Evolutionary conservation across 1,140 invertebrate genomes (phyloP).

Genomic region (Tetraneura akinire): DNA sequence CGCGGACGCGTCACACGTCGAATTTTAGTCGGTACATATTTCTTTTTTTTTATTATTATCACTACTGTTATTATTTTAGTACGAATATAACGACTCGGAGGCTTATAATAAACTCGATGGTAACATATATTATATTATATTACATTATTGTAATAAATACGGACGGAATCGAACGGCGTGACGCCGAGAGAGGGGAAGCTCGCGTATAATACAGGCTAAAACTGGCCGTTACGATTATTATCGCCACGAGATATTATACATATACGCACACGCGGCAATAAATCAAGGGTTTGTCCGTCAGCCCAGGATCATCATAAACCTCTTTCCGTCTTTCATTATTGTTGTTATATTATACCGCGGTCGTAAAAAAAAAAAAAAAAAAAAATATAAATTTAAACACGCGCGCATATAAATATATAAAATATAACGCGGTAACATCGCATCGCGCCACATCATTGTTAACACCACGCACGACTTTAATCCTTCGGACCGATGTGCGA

Average conservation of each 20-base stretch:
- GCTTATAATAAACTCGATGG: too few species aligned
- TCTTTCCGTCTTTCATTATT: conserved; percentile 33
- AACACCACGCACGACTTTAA: conserved; percentile 27
- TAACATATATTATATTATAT: too few species aligned
- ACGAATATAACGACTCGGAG: not conserved
- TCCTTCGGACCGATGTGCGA: not conserved
- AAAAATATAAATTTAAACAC: not conserved
- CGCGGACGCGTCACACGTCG: not conserved
- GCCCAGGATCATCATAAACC: conserved; percentile 37
- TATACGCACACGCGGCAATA: conserved; percentile 5
- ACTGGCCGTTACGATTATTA: not conserved
- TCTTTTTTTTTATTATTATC: not conserved
- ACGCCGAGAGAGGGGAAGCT: not conserved
- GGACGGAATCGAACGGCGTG: too few species aligned
- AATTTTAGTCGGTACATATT: conserved; percentile 20
- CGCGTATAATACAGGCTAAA: not conserved
- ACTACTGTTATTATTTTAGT: not conserved
- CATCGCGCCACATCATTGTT: conserved; percentile 15
- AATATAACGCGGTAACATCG: not conserved
- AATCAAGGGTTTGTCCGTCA: conserved; percentile 32
- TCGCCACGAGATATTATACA: too few species aligned
- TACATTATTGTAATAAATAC: too few species aligned
- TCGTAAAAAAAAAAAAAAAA: too few species aligned
- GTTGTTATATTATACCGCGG: not conserved
- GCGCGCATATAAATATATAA: not conserved